phyloP scores from a whole-genome alignment of 2,888 invertebrate species.

The Oasisia sp. region DNA sequence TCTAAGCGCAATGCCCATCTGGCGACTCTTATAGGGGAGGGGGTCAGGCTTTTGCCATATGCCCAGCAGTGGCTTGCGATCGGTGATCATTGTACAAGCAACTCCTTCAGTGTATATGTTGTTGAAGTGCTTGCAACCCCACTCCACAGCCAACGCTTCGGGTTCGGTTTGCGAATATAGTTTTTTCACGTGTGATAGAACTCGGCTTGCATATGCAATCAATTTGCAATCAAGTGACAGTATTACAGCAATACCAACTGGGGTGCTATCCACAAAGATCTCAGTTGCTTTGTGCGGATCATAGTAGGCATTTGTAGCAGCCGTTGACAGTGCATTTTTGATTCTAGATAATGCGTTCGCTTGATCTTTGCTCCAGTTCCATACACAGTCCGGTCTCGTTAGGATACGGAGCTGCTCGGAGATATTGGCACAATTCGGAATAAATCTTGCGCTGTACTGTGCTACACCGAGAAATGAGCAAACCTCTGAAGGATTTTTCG shows the following conservation, averaged over 20 bases:
- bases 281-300: constrained; percentile 30
- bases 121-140: constrained; percentile 50
- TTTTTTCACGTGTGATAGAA: constrained; percentile 42
- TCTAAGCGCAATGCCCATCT: constrained; percentile 44
- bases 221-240: background rate
- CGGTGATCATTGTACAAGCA: constrained; percentile 45
- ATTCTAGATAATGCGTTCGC: constrained; percentile 38
- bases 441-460: constrained; percentile 28
- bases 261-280: constrained; percentile 41
- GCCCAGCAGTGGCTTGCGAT: constrained; percentile 49
- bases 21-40: constrained; percentile 46
- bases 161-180: constrained; percentile 50
- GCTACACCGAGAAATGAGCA: constrained; percentile 31
- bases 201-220: constrained; percentile 42
- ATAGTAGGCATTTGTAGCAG: no score
- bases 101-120: no score
- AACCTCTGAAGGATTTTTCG: constrained; percentile 27
- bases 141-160: constrained; percentile 39
- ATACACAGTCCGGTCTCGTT: constrained; percentile 35
- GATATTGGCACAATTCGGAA: constrained; percentile 32
- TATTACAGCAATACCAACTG: constrained; percentile 34
- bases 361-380: constrained; percentile 35
- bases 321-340: constrained; percentile 37
- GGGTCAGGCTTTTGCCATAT: constrained; percentile 45
- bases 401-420: constrained; percentile 42